A percentile compares a stretch with the other conserved stretches of the same genome.
Conservation (phyloP, 92 coral and sea anemone genomes). For the Phymanthus crucifer region DNA sequence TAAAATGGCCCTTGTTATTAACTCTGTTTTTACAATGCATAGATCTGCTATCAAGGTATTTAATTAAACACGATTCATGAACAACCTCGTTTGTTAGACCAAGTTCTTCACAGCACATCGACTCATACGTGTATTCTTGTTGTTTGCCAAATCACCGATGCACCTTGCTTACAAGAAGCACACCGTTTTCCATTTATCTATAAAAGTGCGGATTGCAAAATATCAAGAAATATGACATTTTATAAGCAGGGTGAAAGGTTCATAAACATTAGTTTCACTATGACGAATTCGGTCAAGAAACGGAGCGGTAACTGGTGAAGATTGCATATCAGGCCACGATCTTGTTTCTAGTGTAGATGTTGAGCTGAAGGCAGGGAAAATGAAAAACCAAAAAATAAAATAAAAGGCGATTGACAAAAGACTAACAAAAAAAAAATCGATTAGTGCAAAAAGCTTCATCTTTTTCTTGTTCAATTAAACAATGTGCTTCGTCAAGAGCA, state of each 20-base stretch:
- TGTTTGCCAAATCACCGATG: background rate
- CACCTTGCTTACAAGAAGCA: background rate
- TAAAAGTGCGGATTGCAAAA: background rate
- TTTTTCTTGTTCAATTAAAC: no score
- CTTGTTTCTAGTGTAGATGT: no score
- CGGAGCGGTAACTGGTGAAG: background rate
- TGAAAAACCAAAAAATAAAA: no score
- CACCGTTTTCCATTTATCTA: background rate
- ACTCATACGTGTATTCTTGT: background rate
- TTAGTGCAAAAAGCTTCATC: no score
- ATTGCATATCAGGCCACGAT: no score
- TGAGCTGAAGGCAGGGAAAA: no score
- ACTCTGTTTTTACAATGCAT: background rate
- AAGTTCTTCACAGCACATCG: background rate
- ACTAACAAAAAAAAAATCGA: no score
- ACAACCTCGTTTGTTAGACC: background rate
- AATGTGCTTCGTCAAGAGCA: no score
- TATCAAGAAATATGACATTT: background rate
- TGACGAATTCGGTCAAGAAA: conserved; percentile 1
- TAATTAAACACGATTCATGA: background rate
- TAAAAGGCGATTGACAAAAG: no score
- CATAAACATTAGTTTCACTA: background rate
- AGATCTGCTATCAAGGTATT: background rate
- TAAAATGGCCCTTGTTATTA: background rate
- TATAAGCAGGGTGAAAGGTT: background rate